A percentile compares a stretch with the other conserved stretches of the same genome.
phyloP scores from a whole-genome alignment of 2,113 vertebrate species.

The Oxyura jamaicensis region DNA sequence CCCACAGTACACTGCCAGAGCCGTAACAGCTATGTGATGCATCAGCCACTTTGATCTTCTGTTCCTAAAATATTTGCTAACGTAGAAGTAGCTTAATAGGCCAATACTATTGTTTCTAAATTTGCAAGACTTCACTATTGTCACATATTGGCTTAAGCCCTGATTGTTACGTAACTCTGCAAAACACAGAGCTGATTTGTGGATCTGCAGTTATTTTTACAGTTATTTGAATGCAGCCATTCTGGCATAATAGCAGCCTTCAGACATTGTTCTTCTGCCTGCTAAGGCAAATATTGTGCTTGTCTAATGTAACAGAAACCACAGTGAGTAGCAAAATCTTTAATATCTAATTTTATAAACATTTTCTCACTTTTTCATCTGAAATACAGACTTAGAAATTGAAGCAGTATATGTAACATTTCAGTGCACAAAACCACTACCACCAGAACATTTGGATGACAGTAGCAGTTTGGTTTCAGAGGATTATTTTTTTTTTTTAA shows the following conservation, averaged over 20 bases:
- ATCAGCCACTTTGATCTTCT: not conserved
- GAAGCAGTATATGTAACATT: slow-evolving; percentile 12
- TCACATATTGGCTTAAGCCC: not conserved
- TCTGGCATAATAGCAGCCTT: slow-evolving; percentile 53
- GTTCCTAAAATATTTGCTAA: not conserved
- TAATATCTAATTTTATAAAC: slow-evolving; percentile 67
- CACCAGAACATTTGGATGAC: slow-evolving; percentile 4
- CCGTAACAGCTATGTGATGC: not conserved
- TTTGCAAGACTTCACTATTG: not conserved
- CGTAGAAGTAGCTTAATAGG: not conserved
- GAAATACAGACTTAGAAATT: slow-evolving; percentile 66
- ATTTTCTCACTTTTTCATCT: slow-evolving; percentile 60
- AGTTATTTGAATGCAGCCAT: slow-evolving; percentile 60
- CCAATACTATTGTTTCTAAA: not conserved
- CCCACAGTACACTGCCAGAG: not conserved
- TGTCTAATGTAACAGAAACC: slow-evolving; percentile 67
- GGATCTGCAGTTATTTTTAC: slow-evolving; percentile 71
- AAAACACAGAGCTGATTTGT: slow-evolving; percentile 43
- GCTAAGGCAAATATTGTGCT: slow-evolving; percentile 63
- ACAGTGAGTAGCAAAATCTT: slow-evolving; percentile 65
- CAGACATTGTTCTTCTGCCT: slow-evolving; percentile 65
- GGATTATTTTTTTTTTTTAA: not conserved
- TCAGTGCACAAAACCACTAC: slow-evolving; percentile 50
- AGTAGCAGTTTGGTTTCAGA: not conserved
- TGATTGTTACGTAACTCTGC: not conserved